phyloP scores from a whole-genome alignment of 1,140 invertebrate species.

The Plectrocnemia conspersa region DNA sequence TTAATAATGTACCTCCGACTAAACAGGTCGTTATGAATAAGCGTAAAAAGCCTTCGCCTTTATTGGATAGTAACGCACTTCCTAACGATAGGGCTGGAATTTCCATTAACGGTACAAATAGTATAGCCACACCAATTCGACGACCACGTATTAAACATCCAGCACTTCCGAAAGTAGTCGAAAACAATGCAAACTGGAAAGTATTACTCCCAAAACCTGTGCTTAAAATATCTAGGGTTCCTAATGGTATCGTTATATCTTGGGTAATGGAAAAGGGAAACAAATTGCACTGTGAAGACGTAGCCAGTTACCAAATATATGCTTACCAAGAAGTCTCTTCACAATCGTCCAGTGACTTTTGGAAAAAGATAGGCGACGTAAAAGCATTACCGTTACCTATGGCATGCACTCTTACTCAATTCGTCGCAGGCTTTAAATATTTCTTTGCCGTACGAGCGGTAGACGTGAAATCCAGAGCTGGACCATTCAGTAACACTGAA shows the following conservation, averaged over 20 bases:
- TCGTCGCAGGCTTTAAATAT: constrained; percentile 81
- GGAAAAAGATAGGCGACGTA: constrained; percentile 94
- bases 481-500: constrained; percentile 77
- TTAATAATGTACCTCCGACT: constrained; percentile 48
- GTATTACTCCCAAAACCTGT: constrained; percentile 72
- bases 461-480: constrained; percentile 72
- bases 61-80: too few species aligned
- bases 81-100: not conserved
- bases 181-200: constrained; percentile 58
- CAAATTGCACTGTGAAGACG: constrained; percentile 59
- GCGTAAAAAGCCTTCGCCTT: not conserved
- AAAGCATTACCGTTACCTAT: constrained; percentile 89
- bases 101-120: too few species aligned
- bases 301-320: constrained; percentile 86
- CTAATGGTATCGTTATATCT: constrained; percentile 83
- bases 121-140: too few species aligned
- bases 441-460: constrained; percentile 90
- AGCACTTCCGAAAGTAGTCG: constrained; percentile 58
- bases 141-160: too few species aligned
- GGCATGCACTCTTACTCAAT: constrained; percentile 91
- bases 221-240: constrained; percentile 74
- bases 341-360: constrained; percentile 64
- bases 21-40: constrained; percentile 36
- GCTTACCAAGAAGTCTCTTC: constrained; percentile 83
- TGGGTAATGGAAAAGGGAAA: constrained; percentile 79